Conservation (phyloP, 1,140 invertebrate genomes). For the Drosophila arawakana region DNA sequence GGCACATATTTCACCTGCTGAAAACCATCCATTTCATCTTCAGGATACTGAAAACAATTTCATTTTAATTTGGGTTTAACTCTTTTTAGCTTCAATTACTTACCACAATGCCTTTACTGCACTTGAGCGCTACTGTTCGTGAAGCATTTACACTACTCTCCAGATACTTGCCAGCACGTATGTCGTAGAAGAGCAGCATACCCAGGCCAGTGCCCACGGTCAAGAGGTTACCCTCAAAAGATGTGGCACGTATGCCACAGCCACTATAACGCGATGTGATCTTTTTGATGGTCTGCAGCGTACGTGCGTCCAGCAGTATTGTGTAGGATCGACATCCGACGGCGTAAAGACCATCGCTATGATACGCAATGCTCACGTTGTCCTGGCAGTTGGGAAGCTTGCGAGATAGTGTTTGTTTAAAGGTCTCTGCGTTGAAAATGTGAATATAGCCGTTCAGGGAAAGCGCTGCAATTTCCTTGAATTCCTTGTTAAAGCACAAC, state of each 20-base stretch:
- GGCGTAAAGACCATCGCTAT: conserved; percentile 94
- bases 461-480: conserved; percentile 95
- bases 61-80: conserved; percentile 3
- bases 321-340: conserved; percentile 97
- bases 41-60: conserved; percentile 88
- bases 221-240: conserved; percentile 94
- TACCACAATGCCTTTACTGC: conserved; percentile 96
- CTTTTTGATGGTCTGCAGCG: conserved; percentile 90
- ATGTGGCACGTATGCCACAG: conserved; percentile 94
- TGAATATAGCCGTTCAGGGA: conserved; percentile 97
- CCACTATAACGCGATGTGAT: conserved; percentile 91
- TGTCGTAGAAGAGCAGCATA: conserved; percentile 96
- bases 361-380: conserved; percentile 95
- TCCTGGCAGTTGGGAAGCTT: conserved; percentile 95
- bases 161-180: conserved; percentile 95
- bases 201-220: conserved; percentile 97
- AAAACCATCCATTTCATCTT: conserved; percentile 92
- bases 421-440: conserved; percentile 95
- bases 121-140: conserved; percentile 94
- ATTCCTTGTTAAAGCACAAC: conserved; percentile 93
- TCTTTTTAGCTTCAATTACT: conserved; percentile 58
- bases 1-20: conserved; percentile 95
- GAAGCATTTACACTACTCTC: conserved; percentile 95
- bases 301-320: conserved; percentile 94
- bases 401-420: conserved; percentile 92